phyloP scores from a whole-genome alignment of 1,140 invertebrate genomes.

The Copidosoma floridanum region DNA sequence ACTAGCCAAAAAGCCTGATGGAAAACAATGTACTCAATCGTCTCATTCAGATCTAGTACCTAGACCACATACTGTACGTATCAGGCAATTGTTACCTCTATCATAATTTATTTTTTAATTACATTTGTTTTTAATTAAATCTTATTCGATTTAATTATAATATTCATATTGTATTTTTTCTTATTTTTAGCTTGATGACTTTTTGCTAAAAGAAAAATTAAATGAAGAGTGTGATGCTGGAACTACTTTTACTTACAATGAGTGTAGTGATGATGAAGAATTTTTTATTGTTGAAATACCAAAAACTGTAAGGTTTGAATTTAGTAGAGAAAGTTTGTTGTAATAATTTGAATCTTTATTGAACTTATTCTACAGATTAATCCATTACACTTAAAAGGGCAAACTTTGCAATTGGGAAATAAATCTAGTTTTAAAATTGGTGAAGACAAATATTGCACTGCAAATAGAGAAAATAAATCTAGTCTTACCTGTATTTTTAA shows the following conservation, averaged over 20 bases:
- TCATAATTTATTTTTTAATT: neutral
- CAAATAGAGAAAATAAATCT: slow-evolving; percentile 18
- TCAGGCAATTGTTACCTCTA: neutral
- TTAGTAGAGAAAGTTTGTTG: neutral
- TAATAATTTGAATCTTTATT: neutral
- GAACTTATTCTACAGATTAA: slow-evolving; percentile 26
- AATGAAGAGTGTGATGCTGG: slow-evolving; percentile 16
- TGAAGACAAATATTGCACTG: slow-evolving; percentile 35
- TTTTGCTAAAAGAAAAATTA: slow-evolving; percentile 29
- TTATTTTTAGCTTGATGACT: slow-evolving; percentile 34
- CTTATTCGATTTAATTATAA: neutral
- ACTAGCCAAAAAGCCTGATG: no score
- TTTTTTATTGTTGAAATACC: slow-evolving; percentile 45
- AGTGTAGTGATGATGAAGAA: slow-evolving; percentile 40
- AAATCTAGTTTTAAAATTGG: slow-evolving; percentile 43
- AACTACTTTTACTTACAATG: slow-evolving; percentile 30
- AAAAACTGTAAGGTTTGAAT: slow-evolving; percentile 31
- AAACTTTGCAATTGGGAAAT: slow-evolving; percentile 34
- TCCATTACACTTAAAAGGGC: slow-evolving; percentile 35
- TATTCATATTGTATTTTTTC: neutral
- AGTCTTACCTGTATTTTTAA: slow-evolving; percentile 39
- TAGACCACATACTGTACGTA: slow-evolving; percentile 35
- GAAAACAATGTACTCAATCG: neutral
- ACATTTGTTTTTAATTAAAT: neutral
- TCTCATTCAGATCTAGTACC: neutral